A percentile compares a stretch with the other conserved stretches of the same genome.
phyloP scores from a whole-genome alignment of 2,888 invertebrate genomes.

The Anthophora plumipes region DNA sequence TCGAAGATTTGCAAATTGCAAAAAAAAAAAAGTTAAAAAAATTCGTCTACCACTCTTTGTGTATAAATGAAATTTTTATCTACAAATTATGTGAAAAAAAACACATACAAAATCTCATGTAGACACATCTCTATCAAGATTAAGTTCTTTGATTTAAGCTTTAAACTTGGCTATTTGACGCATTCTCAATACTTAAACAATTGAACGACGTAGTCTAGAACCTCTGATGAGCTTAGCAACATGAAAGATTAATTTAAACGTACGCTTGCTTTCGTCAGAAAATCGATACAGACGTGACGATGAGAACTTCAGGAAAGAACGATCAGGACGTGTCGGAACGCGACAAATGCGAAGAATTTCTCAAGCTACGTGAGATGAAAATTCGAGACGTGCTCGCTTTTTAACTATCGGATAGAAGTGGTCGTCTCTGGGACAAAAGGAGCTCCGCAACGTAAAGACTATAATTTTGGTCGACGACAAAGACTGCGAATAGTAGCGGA shows the following conservation, averaged over 20 bases:
- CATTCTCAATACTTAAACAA: background rate
- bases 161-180: background rate
- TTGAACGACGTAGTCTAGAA: background rate
- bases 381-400: slow-evolving; percentile 6
- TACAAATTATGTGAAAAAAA: background rate
- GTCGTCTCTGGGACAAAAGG: background rate
- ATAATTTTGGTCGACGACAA: background rate
- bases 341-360: slow-evolving; percentile 19
- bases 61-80: too few species aligned
- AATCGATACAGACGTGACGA: background rate
- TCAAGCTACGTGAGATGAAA: background rate
- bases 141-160: background rate
- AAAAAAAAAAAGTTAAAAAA: too few species aligned
- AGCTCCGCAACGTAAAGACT: background rate
- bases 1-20: too few species aligned
- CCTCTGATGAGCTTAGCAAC: background rate
- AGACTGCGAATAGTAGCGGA: background rate
- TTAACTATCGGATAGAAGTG: background rate
- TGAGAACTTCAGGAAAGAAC: background rate
- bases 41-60: too few species aligned
- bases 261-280: background rate
- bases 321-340: slow-evolving; percentile 17
- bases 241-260: background rate
- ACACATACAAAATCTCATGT: background rate
- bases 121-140: background rate